Conservation (phyloP, 2,888 invertebrate species). For the Andrena trimmerana region DNA sequence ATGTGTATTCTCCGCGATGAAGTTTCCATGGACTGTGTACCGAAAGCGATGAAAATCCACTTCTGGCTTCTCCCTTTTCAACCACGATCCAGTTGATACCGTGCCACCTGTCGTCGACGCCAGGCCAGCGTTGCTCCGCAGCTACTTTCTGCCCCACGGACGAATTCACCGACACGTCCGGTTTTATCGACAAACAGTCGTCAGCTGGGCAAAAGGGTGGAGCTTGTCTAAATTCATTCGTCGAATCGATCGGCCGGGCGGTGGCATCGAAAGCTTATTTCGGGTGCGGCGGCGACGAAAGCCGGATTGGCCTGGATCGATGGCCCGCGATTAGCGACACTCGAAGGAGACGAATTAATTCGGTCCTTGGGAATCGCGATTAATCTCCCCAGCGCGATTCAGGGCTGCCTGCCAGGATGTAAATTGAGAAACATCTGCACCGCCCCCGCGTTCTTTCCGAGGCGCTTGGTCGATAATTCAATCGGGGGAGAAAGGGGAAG, state of each 20-base stretch:
- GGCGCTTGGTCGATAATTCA: slow-evolving; percentile 16
- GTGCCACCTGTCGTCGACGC: slow-evolving; percentile 21
- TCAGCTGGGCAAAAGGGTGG: slow-evolving; percentile 23
- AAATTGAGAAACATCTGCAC: slow-evolving; percentile 43
- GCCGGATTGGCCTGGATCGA: slow-evolving; percentile 44
- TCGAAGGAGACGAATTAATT: slow-evolving; percentile 52
- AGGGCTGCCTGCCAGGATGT: slow-evolving; percentile 48
- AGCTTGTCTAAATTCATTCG: slow-evolving; percentile 44
- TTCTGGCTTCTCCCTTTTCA: slow-evolving; percentile 48
- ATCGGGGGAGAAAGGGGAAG: background rate
- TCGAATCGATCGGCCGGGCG: slow-evolving; percentile 36
- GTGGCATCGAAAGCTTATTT: slow-evolving; percentile 32
- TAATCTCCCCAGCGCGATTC: slow-evolving; percentile 27
- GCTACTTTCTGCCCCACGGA: slow-evolving; percentile 19
- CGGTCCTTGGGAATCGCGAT: slow-evolving; percentile 49
- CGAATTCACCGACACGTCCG: slow-evolving; percentile 51
- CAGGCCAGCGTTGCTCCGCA: background rate
- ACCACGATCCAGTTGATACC: slow-evolving; percentile 48
- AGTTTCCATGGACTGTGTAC: slow-evolving; percentile 37
- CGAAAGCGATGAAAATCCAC: slow-evolving; percentile 52
- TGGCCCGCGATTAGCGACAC: slow-evolving; percentile 48
- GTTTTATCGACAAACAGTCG: slow-evolving; percentile 48
- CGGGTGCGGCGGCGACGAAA: slow-evolving; percentile 6
- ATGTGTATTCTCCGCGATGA: slow-evolving; percentile 44
- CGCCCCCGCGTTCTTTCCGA: background rate